These are phyloP conservation scores for Podilymbus podiceps DNA, from an alignment of 2,113 vertebrate genomes.

Conservation along the genomic window DNA sequence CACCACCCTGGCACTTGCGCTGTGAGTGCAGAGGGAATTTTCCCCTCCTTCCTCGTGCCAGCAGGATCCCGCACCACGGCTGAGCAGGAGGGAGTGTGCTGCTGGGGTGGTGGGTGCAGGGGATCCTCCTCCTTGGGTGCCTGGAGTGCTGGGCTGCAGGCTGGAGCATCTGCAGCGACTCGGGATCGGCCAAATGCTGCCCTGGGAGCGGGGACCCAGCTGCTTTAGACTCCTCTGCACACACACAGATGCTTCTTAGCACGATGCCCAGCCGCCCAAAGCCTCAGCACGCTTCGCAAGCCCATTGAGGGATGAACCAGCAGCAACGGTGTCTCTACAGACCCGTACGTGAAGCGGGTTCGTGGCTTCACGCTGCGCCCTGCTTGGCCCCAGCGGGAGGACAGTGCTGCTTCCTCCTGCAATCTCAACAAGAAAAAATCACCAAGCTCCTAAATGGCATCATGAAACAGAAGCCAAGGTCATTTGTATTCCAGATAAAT, in stretches of 20 bases:
- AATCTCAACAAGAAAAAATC: not conserved
- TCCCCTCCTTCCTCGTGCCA: not conserved
- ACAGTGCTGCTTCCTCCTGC: not conserved
- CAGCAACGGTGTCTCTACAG: not conserved
- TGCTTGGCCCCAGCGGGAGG: not conserved
- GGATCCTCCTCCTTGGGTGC: not conserved
- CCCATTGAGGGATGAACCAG: not conserved
- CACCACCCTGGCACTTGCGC: fast-evolving
- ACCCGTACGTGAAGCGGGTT: too few relatives aligned
- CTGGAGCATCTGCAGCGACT: fast-evolving
- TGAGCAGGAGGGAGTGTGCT: fast-evolving
- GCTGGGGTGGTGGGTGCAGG: fast-evolving
- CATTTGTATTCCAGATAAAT: not conserved
- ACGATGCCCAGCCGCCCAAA: not conserved
- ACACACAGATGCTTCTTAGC: not conserved
- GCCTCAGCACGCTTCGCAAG: fast-evolving
- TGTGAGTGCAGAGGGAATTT: not conserved
- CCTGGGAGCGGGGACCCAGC: not conserved
- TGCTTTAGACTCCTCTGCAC: fast-evolving
- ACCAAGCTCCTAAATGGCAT: too few relatives aligned
- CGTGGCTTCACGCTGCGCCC: not conserved
- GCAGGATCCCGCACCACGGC: fast-evolving
- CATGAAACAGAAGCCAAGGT: not conserved
- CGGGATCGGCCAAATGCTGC: fast-evolving
- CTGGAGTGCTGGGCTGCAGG: fast-evolving